These are phyloP conservation scores for Thecocarcelia acutangulata DNA, from an alignment of 2,888 invertebrate species.

Conservation along the genomic window DNA sequence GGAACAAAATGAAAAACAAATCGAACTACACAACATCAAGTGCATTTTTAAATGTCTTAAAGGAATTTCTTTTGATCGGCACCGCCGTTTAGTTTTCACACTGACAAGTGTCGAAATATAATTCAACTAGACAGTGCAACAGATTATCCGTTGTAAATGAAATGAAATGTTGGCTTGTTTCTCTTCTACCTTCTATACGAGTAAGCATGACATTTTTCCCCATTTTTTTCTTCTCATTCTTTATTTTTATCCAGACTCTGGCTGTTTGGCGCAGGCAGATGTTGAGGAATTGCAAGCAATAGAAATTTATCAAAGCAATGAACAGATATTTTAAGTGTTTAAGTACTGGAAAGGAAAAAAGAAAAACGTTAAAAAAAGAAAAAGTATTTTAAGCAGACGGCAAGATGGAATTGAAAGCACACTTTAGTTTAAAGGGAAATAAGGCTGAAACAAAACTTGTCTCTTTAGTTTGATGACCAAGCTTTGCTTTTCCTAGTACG, in stretches of 20 bases:
- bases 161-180: slow-evolving; percentile 16
- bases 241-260: slow-evolving; percentile 10
- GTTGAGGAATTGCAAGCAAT: slow-evolving; percentile 19
- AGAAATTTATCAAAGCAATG: slow-evolving; percentile 55
- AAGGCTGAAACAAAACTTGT: not conserved
- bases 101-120: slow-evolving; percentile 70
- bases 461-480: too few species aligned
- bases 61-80: slow-evolving; percentile 65
- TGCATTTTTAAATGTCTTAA: slow-evolving; percentile 59
- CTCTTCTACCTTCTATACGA: slow-evolving; percentile 11
- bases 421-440: not conserved
- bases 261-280: slow-evolving; percentile 29
- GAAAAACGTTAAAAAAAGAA: not conserved
- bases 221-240: not conserved
- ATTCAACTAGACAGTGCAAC: slow-evolving; percentile 68
- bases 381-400: too few species aligned
- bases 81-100: slow-evolving; percentile 60
- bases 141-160: slow-evolving; percentile 63
- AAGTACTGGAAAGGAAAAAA: not conserved
- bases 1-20: not conserved
- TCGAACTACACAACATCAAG: slow-evolving; percentile 36
- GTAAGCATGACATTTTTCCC: slow-evolving; percentile 22
- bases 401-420: not conserved
- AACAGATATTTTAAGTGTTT: not conserved
- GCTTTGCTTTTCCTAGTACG: too few species aligned